Conservation (phyloP, 2,888 invertebrate genomes). For the Oligia latruncula region DNA sequence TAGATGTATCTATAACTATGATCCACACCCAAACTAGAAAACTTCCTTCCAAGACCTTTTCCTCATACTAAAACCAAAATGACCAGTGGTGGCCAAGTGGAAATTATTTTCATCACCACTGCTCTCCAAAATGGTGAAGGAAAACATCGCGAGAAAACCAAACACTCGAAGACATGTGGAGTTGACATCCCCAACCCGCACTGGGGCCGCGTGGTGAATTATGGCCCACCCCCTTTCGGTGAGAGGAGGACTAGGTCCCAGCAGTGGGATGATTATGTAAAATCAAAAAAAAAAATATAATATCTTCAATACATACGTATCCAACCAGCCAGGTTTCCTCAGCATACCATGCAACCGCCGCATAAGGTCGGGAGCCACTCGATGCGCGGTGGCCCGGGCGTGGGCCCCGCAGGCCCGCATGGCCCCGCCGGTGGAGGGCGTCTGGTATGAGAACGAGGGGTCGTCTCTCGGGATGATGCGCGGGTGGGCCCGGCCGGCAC, state of each 20-base stretch:
- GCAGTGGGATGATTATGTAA: neutral
- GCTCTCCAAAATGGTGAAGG: no score
- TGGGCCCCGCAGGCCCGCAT: constrained; percentile 75
- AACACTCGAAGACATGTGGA: no score
- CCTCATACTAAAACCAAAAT: no score
- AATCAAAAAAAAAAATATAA: neutral
- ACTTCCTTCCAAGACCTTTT: no score
- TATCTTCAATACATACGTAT: constrained; percentile 72
- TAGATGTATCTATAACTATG: no score
- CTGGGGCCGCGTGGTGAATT: no score
- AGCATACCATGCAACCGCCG: constrained; percentile 64
- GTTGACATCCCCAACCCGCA: no score
- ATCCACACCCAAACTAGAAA: neutral
- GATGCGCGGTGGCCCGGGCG: constrained; percentile 78
- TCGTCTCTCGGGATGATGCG: constrained; percentile 91
- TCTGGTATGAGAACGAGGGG: constrained; percentile 91
- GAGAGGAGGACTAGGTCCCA: no score
- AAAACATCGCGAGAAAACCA: no score
- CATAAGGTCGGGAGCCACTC: constrained; percentile 73
- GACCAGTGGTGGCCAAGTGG: no score
- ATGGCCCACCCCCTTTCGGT: no score
- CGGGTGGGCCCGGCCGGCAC: constrained; percentile 91
- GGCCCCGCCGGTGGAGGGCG: constrained; percentile 54
- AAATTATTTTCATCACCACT: no score
- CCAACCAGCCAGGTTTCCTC: constrained; percentile 60